Conservation (phyloP, 2,797 vertebrate species). For the Argentina silus region DNA sequence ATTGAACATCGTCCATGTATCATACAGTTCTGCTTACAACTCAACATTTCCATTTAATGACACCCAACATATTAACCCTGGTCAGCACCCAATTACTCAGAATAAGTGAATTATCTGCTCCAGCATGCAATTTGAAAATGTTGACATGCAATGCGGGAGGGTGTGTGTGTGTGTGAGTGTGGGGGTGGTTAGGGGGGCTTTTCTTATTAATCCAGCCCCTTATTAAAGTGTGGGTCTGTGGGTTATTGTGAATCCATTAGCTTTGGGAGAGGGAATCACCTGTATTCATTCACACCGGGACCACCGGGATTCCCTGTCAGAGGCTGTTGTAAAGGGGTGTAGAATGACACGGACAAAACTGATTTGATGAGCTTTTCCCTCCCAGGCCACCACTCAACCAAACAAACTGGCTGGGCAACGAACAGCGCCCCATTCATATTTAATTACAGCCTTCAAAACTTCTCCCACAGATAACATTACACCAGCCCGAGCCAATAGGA, state of each 20-base stretch:
- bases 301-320: constrained; percentile 84
- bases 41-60: constrained; percentile 99
- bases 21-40: constrained; percentile 98
- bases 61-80: constrained; percentile 99
- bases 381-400: constrained; percentile 64
- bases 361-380: constrained; percentile 77
- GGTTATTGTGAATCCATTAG: constrained; percentile 94
- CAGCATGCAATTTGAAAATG: constrained; percentile 97
- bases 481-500: constrained; percentile 39
- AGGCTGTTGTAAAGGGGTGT: constrained; percentile 70
- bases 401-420: constrained; percentile 72
- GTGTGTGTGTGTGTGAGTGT: constrained; percentile 32
- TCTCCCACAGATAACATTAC: constrained; percentile 70
- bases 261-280: constrained; percentile 93
- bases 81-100: constrained; percentile 99
- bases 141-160: constrained; percentile 53
- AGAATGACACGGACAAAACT: constrained; percentile 73
- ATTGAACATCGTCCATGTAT: constrained; percentile 97
- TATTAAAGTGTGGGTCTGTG: constrained; percentile 90
- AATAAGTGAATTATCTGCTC: constrained; percentile 99
- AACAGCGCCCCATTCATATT: constrained; percentile 78
- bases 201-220: constrained; percentile 90
- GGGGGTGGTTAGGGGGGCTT: constrained; percentile 67
- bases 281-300: constrained; percentile 78
- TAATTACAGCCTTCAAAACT: constrained; percentile 78